Evolutionary conservation across 2,113 vertebrate genomes (phyloP).

Genomic region (Acanthochromis polyacanthus): DNA sequence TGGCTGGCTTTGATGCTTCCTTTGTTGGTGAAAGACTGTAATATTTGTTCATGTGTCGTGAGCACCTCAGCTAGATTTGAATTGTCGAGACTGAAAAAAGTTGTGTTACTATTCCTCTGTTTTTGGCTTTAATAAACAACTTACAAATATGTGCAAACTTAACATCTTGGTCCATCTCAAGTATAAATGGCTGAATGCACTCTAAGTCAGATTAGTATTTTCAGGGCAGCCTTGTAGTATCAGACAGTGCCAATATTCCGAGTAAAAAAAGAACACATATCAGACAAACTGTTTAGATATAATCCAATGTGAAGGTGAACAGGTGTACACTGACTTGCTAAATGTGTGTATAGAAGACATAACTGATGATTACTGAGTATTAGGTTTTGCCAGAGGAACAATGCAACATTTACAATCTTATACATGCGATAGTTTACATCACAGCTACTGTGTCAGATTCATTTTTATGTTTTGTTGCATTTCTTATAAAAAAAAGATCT

Average conservation of each 20-base stretch:
- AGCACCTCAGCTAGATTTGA: conserved; percentile 31
- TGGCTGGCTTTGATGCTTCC: conserved; percentile 44
- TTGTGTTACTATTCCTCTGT: conserved; percentile 38
- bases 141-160: conserved; percentile 84
- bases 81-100: conserved; percentile 43
- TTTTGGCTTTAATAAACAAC: conserved; percentile 79
- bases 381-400: conserved; percentile 59
- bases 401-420: conserved; percentile 77
- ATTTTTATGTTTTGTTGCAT: conserved; percentile 75
- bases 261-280: conserved; percentile 16
- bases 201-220: conserved; percentile 73
- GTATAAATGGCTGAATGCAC: conserved; percentile 73
- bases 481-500: conserved; percentile 51
- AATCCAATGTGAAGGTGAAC: conserved; percentile 53
- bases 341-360: conserved; percentile 65
- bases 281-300: conserved; percentile 30
- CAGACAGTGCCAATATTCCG: conserved; percentile 59
- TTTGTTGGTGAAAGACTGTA: conserved; percentile 12
- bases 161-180: conserved; percentile 85
- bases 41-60: conserved; percentile 22
- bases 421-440: conserved; percentile 73
- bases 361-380: conserved; percentile 51
- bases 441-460: conserved; percentile 73
- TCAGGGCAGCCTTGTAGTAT: conserved; percentile 67
- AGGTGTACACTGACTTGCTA: conserved; percentile 50